phyloP scores from a whole-genome alignment of 1,140 invertebrate species.

The Cherax destructor region DNA sequence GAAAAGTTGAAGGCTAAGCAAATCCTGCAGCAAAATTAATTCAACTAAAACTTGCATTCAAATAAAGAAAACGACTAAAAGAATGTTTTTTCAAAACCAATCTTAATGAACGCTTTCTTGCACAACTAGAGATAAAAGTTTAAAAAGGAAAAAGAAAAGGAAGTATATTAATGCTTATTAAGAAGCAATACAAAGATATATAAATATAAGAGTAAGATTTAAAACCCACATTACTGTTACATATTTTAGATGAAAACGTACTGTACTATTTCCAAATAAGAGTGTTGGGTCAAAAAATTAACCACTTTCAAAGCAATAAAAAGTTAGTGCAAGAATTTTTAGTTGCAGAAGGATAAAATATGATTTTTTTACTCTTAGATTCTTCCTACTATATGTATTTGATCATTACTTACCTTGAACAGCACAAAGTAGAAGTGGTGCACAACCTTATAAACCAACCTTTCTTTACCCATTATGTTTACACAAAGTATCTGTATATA shows the following conservation, averaged over 20 bases:
- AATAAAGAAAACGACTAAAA: conserved; percentile 4
- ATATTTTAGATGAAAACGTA: background rate
- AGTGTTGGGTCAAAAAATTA: background rate
- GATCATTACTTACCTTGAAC: conserved; percentile 19
- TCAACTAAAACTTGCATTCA: conserved; percentile 11
- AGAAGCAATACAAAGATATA: conserved; percentile 10
- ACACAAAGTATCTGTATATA: background rate
- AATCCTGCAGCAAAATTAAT: conserved; percentile 62
- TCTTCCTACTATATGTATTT: conserved; percentile 4
- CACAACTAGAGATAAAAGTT: conserved; percentile 30
- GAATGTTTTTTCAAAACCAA: conserved; percentile 15
- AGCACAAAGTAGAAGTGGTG: background rate
- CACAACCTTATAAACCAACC: conserved; percentile 10
- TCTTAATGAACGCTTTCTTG: conserved; percentile 3
- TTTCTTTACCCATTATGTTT: background rate
- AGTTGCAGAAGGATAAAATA: conserved; percentile 3
- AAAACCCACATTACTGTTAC: background rate
- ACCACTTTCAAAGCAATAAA: background rate
- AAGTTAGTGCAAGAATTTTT: conserved; percentile 41
- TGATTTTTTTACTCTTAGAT: background rate
- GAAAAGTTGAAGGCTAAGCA: conserved; percentile 21
- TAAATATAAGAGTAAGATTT: background rate
- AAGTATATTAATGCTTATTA: conserved; percentile 26
- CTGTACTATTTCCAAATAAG: background rate
- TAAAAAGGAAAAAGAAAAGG: conserved; percentile 24